Base-by-base conservation (phyloP, 2,888 invertebrate genomes). In the Trichopoda pennipes region DNA sequence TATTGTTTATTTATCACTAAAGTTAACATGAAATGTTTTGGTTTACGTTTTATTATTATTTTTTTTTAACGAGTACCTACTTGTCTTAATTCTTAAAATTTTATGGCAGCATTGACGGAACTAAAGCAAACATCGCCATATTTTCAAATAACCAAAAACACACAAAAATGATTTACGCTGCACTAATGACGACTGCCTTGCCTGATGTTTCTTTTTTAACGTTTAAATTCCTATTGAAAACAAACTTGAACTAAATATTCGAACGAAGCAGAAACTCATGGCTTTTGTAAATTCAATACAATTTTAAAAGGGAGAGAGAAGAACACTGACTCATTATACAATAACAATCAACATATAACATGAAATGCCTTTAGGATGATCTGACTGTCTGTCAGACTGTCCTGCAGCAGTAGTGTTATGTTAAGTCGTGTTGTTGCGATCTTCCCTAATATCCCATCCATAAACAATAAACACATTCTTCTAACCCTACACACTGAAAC, bases 401-500 rank as follows among this genome's bases (percentile, higher is more conserved):
- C 16, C 61, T 72, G 38, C 16, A 12, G 4, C 51, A 10, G 19
- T 28, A 56, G 61, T 55, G 44, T 8, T 32, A 28, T 60, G 23
- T 17, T 42, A n/a, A 17, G 60, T n/a, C 3, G n/a, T 61, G 8
- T 61, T 28, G 32, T 68, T 55, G 19, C 12, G 61, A 61, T 66
- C 70, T 60, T 44, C 49, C 61, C 73, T 64, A 69, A 63, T 70
- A 70, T 70, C 28, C 55, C 70, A 77, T n/a, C 16, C 14, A 19
- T 56, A 70, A 63, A 63, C 61, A 77, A 70, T 49, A 69, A 32
- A 61, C 17, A 32, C 35, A 49, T 53, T 47, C 58, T 53, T 58
- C 58, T 76, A 68, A 83, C 83, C 82, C 86, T 83, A 75, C 86
- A 86, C 85, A 42, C n/a, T n/a, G 84, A 86, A 87, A 88, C 86